Conservation (phyloP, 2,797 vertebrate species). For the Semotilus atromaculatus region DNA sequence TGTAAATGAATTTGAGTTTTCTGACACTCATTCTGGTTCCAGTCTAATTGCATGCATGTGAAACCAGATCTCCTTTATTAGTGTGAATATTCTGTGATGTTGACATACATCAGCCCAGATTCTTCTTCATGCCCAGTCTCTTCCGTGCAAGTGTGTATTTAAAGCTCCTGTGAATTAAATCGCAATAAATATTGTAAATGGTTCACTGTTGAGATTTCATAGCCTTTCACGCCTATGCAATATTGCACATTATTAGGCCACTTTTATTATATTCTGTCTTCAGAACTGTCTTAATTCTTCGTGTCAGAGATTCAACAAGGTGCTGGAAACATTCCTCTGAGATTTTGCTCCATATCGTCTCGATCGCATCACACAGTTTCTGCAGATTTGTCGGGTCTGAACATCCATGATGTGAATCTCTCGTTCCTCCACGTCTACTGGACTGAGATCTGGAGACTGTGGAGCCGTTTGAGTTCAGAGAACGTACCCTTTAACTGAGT, state of each 20-base stretch:
- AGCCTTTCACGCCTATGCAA: background rate
- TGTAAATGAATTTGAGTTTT: background rate
- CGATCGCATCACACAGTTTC: no score
- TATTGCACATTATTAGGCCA: background rate
- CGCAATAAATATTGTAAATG: constrained; percentile 44
- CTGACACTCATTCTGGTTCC: background rate
- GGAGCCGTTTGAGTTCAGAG: no score
- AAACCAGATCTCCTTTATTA: background rate
- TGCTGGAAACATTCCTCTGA: no score
- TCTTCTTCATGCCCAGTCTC: background rate
- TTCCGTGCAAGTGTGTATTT: background rate
- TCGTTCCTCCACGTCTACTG: no score
- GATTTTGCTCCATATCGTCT: no score
- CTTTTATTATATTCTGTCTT: background rate
- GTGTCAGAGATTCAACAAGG: no score
- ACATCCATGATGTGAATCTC: no score
- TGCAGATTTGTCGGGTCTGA: no score
- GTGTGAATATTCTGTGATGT: background rate
- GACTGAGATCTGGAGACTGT: no score
- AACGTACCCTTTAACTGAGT: background rate
- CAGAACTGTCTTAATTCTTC: no score
- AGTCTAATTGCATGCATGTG: background rate
- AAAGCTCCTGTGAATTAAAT: background rate
- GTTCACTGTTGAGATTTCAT: background rate
- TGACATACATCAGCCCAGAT: background rate